These are phyloP conservation scores for Coptodon rendalli DNA, from an alignment of 2,113 vertebrate genomes.

Conservation along the genomic window DNA sequence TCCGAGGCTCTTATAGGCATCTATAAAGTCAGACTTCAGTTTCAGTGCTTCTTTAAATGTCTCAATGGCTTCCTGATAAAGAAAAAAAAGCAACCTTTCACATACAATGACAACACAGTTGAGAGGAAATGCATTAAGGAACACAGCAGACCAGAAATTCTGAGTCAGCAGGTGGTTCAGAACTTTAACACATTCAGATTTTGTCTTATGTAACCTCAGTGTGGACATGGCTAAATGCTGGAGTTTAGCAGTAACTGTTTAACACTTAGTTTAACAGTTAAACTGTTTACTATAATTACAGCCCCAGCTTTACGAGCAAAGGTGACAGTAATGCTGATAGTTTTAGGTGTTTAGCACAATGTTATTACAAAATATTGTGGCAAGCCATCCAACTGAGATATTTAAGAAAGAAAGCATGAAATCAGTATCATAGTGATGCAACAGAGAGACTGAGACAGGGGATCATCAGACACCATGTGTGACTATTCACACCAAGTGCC, in stretches of 20 bases:
- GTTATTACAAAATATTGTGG: background rate
- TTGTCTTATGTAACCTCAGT: background rate
- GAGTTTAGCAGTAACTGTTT: background rate
- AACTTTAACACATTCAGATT: background rate
- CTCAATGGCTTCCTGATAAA: conserved; percentile 89
- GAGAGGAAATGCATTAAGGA: background rate
- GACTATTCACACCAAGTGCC: background rate
- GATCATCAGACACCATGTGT: background rate
- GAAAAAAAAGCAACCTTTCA: background rate
- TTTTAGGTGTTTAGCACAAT: background rate
- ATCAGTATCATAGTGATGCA: background rate
- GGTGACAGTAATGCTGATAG: background rate
- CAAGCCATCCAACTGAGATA: background rate
- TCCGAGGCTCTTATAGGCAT: conserved; percentile 95
- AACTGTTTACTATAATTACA: background rate
- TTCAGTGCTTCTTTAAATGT: conserved; percentile 95
- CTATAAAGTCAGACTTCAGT: conserved; percentile 93
- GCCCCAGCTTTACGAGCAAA: background rate
- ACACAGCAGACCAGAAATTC: background rate
- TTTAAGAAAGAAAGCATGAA: background rate
- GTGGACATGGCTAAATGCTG: background rate
- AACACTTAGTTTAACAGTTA: background rate
- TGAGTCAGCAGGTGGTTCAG: background rate
- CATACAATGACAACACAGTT: background rate
- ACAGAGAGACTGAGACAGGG: background rate